Conservation (phyloP, 2,888 invertebrate genomes). For the Amiota communis region DNA sequence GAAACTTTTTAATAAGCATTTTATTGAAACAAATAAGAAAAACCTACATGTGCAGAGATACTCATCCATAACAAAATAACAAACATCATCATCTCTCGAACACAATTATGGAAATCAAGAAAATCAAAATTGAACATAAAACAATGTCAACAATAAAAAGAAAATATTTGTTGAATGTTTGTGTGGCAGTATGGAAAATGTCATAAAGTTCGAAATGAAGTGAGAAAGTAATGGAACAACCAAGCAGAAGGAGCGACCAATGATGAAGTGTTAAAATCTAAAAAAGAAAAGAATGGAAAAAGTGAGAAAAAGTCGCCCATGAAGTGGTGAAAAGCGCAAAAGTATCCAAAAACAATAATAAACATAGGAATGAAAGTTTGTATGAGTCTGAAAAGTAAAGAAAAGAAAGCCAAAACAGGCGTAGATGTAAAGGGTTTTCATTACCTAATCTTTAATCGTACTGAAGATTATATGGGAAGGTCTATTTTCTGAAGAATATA, state of each 20-base stretch:
- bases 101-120: slow-evolving; percentile 51
- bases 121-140: not conserved
- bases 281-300: not conserved
- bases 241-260: not conserved
- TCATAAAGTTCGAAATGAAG: not conserved
- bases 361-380: too few species aligned
- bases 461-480: too few species aligned
- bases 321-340: too few species aligned
- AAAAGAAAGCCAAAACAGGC: too few species aligned
- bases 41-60: slow-evolving; percentile 28
- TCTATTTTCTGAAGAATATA: too few species aligned
- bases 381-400: too few species aligned
- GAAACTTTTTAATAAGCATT: slow-evolving; percentile 48
- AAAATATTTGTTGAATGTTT: not conserved
- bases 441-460: too few species aligned
- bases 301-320: slow-evolving; percentile 41
- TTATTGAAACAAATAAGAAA: slow-evolving; percentile 44
- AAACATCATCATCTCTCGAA: not conserved
- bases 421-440: too few species aligned
- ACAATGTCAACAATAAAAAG: not conserved
- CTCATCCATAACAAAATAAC: slow-evolving; percentile 23
- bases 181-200: not conserved
- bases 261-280: slow-evolving; percentile 6
- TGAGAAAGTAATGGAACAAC: not conserved
- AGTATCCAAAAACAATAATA: too few species aligned